Evolutionary conservation across 2,113 vertebrate species (phyloP), one percentile per base, ranked within the genome.

Genomic region (Protomyctophum bolini): DNA sequence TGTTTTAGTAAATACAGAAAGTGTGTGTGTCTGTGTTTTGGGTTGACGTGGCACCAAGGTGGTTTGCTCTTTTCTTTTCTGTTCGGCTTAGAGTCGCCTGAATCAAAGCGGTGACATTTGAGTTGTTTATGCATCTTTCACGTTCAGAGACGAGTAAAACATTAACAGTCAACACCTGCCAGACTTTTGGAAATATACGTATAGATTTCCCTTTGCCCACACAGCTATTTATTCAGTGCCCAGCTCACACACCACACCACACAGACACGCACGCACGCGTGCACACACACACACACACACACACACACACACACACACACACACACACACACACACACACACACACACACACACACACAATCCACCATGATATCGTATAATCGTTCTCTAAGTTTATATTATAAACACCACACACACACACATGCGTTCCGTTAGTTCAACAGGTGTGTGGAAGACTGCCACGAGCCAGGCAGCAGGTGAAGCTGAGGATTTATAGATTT

Each of bases 1-100:
- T 93, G 92, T 93, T 93, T 93, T 89, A 85, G 88, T 91, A 84
- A 92, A 93, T 88, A 93, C 87, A 90, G 76, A 86, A 50, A 69
- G 79, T 66, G 77, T 12, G 76, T 66, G 76, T 79, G 66, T 62
- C n/a, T 58, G 41, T 84, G 88, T 92, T 91, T 88, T 89, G 79
- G 84, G 85, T 89, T 88, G 49, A 73, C 82, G 49, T 77, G 69
- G 71, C 78, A 86, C 76, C 73, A 83, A 73, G 81, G 81, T 73
- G 79, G 76, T 85, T 88, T 68, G 60, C 55, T 67, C 68, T 81
- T 81, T 41, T 41, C 33, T 1, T 41, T 21, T 41, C 59, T 50
- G 1, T 77, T 75, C 73, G 68, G 65, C 6, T 45, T 65, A 64
- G 70, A 58, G 64, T 80, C 70, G 66, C 10, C 52, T 60, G 65